Evolutionary conservation across 2,797 vertebrate genomes (phyloP).

Genomic region (Notolepis coatsorum): DNA sequence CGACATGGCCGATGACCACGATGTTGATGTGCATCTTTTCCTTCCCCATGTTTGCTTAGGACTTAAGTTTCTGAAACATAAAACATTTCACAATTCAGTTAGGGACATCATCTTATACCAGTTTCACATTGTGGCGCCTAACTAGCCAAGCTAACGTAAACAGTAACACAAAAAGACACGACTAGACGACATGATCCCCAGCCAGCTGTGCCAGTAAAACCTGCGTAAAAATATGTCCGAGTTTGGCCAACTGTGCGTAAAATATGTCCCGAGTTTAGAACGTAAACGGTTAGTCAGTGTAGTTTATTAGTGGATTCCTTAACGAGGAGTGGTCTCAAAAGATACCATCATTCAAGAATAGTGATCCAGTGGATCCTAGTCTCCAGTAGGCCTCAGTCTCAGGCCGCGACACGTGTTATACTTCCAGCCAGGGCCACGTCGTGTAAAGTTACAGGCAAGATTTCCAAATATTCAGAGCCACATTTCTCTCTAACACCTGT

Average conservation of each 20-base stretch:
- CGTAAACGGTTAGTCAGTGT: background rate
- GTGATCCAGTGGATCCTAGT: conserved; percentile 36
- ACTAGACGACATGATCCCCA: too few species aligned
- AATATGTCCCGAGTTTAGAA: too few species aligned
- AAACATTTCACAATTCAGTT: too few species aligned
- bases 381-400: conserved; percentile 71
- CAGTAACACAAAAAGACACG: too few species aligned
- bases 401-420: conserved; percentile 84
- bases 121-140: too few species aligned
- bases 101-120: too few species aligned
- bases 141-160: too few species aligned
- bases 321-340: too few species aligned
- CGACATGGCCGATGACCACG: conserved; percentile 89
- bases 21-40: conserved; percentile 89
- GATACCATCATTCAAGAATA: too few species aligned
- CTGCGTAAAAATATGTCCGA: too few species aligned
- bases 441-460: conserved; percentile 72
- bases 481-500: conserved; percentile 48
- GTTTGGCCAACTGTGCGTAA: too few species aligned
- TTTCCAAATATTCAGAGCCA: conserved; percentile 52
- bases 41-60: conserved; percentile 81
- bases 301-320: background rate
- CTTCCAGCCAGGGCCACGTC: conserved; percentile 71
- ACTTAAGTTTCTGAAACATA: conserved; percentile 69
- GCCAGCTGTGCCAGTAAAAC: too few species aligned